phyloP scores from a whole-genome alignment of 2,888 invertebrate genomes.

The Stenolophus ochropezus region DNA sequence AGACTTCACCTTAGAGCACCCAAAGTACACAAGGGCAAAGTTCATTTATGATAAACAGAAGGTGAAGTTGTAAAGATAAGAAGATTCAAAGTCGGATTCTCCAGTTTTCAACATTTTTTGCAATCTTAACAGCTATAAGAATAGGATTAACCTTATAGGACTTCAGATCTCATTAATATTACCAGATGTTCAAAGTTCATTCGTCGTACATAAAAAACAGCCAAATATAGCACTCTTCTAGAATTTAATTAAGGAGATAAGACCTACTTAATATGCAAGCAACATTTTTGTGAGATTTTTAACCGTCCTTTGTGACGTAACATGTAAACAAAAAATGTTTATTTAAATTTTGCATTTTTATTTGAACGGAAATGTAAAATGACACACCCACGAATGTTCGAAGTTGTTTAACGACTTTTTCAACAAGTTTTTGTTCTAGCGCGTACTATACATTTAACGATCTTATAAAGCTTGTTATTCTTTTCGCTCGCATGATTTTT shows the following conservation, averaged over 20 bases:
- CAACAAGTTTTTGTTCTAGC: neutral
- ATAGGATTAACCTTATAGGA: neutral
- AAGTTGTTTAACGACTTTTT: neutral
- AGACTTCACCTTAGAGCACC: no score
- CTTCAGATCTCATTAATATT: neutral
- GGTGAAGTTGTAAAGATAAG: neutral
- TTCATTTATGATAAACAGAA: no score
- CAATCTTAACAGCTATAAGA: neutral
- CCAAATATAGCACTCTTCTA: neutral
- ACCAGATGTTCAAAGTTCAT: neutral
- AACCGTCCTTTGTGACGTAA: neutral
- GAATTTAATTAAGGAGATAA: neutral
- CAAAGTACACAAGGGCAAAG: no score
- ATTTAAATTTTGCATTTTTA: neutral
- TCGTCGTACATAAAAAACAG: neutral
- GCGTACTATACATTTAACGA: neutral
- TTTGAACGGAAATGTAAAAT: neutral
- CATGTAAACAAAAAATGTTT: neutral
- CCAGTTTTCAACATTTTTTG: neutral
- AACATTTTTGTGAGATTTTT: constrained; percentile 1
- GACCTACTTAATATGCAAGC: neutral
- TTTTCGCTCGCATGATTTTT: neutral
- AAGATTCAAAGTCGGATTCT: neutral
- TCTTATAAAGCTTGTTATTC: neutral
- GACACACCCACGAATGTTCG: neutral